phyloP scores from a whole-genome alignment of 2,113 vertebrate genomes.

The Ceuthmochares aereus region DNA sequence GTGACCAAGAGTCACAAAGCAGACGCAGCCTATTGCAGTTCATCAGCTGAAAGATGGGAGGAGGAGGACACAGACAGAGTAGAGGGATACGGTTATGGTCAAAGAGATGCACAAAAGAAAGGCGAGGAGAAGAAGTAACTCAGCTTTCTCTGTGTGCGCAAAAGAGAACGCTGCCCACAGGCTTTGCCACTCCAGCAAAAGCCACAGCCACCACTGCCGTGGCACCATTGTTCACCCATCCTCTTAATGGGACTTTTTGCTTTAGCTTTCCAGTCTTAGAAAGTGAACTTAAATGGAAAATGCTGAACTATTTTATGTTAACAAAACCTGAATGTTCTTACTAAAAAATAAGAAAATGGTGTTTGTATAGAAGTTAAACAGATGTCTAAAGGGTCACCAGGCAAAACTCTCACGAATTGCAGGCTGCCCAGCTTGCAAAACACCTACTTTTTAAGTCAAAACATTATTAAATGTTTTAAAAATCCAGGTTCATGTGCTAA shows the following conservation, averaged over 20 bases:
- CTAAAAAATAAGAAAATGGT: background rate
- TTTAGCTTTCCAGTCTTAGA: background rate
- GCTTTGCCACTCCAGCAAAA: rapidly evolving
- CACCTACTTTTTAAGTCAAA: background rate
- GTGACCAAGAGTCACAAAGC: rapidly evolving
- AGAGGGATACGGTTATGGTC: background rate
- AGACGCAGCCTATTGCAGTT: background rate
- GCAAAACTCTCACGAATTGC: background rate
- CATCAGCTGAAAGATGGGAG: background rate
- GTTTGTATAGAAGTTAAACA: background rate
- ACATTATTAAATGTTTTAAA: background rate
- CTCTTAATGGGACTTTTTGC: background rate
- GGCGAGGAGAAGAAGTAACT: background rate
- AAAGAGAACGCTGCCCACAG: background rate
- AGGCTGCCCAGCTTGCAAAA: background rate
- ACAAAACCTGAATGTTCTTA: background rate
- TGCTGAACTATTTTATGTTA: background rate
- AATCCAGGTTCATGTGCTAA: background rate
- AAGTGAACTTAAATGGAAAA: background rate
- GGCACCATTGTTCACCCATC: background rate
- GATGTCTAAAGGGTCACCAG: background rate
- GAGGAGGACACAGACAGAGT: background rate
- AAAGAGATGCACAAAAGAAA: background rate
- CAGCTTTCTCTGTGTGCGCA: background rate
- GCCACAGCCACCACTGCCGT: background rate